Conservation (phyloP, 2,113 vertebrate species). For the Glareola pratincola region DNA sequence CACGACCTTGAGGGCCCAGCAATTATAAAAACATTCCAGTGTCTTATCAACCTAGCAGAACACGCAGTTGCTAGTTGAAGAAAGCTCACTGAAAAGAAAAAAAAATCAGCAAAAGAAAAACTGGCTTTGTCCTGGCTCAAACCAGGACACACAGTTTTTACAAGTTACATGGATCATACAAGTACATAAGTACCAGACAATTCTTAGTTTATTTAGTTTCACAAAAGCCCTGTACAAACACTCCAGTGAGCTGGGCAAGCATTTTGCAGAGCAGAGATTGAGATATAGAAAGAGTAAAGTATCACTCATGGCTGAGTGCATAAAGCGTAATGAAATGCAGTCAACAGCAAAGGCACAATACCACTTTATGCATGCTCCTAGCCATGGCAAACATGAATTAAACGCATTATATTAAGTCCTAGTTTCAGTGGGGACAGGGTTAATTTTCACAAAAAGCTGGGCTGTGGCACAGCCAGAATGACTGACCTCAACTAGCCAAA, state of each 20-base stretch:
- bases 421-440: background rate
- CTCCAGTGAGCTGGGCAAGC: background rate
- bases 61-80: no score
- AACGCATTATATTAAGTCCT: background rate
- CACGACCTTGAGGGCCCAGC: no score
- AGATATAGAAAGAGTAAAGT: background rate
- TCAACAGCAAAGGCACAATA: background rate
- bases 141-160: no score
- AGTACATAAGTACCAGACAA: background rate
- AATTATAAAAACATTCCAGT: no score
- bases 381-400: background rate
- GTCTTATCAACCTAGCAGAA: no score
- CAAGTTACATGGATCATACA: background rate
- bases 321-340: background rate
- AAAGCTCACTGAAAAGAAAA: no score
- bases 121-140: no score
- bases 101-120: no score
- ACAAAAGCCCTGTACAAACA: background rate
- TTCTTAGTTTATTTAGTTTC: background rate
- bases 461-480: background rate
- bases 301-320: background rate
- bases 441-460: background rate
- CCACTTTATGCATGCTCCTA: background rate
- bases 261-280: background rate
- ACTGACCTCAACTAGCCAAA: background rate